Base-by-base conservation (phyloP, 1,140 invertebrate genomes). In the Ditylenchus dipsaci region DNA sequence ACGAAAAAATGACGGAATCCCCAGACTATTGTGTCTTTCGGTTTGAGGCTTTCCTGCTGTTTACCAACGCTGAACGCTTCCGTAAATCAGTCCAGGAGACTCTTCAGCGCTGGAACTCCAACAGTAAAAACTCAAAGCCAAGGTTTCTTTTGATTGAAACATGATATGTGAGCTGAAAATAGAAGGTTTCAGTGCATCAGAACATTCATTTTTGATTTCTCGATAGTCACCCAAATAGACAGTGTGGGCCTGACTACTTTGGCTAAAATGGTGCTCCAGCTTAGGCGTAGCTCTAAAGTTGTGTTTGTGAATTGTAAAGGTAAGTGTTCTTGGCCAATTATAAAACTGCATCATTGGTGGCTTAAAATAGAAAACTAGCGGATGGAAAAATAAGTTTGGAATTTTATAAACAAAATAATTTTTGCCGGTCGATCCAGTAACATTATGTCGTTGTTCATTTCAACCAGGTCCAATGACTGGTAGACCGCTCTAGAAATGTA, bases 1-100 rank as follows among this genome's bases (percentile, higher is more conserved):
- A 43, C 29, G 0, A 23, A n/a, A 19, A 64, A 33, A 5, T 21
- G 15, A 53, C 49, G 8, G 49, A 19, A 7, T 21, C 17, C 15
- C 42, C 58, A 21, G 73, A 58, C 53, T 29, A 63, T 47, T 73
- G 74, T 68, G 56, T 76, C 7, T 76, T 65, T 23, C 74, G 62
- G 26, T 75, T 75, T 38, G 73, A 75, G 62, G 33, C 61, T 26
- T 45, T 68, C 19, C 43, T 75, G 1, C 47, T 75, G 9, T 75
- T 75, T 38, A 72, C 73, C 21, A 75, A 75, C 43, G 74, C 64
- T n/a, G 68, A 76, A 43, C 69, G 68, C 1, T 75, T 75, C 63
- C 71, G 75, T 45, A 69, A 66, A 63, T 21, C 33, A 30, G 69
- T 72, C 23, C 17, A 56, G 17, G 21, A 67, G 21, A 47, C 58